These are phyloP conservation scores for Agrochola circellaris DNA, from an alignment of 2,888 invertebrate genomes.

Conservation along the genomic window DNA sequence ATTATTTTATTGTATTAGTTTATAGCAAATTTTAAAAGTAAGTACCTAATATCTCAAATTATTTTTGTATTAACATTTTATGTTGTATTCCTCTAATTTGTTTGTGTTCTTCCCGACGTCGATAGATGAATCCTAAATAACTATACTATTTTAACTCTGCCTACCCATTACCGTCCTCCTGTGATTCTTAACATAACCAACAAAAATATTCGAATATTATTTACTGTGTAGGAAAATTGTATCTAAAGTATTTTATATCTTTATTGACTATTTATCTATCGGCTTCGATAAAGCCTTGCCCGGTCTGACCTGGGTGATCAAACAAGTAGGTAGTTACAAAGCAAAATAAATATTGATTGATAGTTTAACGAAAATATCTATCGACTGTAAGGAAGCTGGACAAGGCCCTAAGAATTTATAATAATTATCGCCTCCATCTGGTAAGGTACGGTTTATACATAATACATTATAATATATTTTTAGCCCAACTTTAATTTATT, in stretches of 20 bases:
- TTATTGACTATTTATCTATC: conserved; percentile 51
- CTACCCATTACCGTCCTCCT: conserved; percentile 50
- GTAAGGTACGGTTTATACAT: conserved; percentile 3
- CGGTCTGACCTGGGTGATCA: conserved; percentile 1
- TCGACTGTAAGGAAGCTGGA: not conserved
- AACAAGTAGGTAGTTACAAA: conserved; percentile 1
- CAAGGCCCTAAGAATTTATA: conserved; percentile 11
- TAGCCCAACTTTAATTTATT: conserved; percentile 40
- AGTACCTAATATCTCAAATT: conserved; percentile 35
- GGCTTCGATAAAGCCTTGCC: conserved; percentile 45
- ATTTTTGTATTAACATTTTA: conserved; percentile 20
- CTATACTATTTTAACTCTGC: not conserved
- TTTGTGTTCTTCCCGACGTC: conserved; percentile 31
- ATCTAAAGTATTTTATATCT: conserved; percentile 26
- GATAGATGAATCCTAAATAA: conserved; percentile 42
- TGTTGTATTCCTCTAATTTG: conserved; percentile 23
- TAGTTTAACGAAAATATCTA: not conserved
- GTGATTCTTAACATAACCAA: conserved; percentile 39
- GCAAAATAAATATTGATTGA: conserved; percentile 1
- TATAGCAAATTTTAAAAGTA: conserved; percentile 32
- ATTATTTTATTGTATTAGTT: conserved; percentile 22
- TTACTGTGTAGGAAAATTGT: conserved; percentile 30
- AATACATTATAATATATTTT: conserved; percentile 22
- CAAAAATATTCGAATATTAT: conserved; percentile 32
- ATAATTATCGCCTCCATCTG: conserved; percentile 1